A percentile compares a stretch with the other conserved stretches of the same genome.
Evolutionary conservation across 2,113 vertebrate genomes (phyloP).

Genomic region (Todiramphus saurophagus): DNA sequence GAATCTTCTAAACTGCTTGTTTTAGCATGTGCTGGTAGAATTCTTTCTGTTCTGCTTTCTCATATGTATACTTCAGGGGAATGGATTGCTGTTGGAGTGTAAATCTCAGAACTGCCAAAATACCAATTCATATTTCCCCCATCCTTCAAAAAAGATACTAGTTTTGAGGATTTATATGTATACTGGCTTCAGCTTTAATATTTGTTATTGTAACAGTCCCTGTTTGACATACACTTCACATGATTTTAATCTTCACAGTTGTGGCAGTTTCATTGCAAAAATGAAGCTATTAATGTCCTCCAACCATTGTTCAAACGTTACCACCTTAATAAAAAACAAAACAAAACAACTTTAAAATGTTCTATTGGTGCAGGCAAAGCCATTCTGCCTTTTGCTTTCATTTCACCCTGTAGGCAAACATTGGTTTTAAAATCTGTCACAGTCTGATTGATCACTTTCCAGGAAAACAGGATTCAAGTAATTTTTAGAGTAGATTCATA

Average conservation of each 20-base stretch:
- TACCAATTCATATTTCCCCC: neutral
- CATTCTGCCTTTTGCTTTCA: neutral
- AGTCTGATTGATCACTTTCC: constrained; percentile 43
- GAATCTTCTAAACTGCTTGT: neutral
- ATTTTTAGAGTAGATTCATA: constrained; percentile 1
- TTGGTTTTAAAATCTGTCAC: constrained; percentile 21
- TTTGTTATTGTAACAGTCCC: neutral
- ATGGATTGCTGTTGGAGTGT: neutral
- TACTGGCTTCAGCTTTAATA: neutral
- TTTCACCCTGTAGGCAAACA: constrained; percentile 22
- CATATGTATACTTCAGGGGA: neutral
- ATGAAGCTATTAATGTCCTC: neutral
- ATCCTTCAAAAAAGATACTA: neutral
- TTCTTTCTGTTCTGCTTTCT: neutral
- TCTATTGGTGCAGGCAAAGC: neutral
- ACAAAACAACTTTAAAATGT: neutral
- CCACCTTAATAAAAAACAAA: constrained; percentile 8
- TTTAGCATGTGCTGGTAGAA: neutral
- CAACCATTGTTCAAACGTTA: neutral
- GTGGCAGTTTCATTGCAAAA: neutral
- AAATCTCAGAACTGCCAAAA: neutral
- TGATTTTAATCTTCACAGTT: constrained; percentile 14
- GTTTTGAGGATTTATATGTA: neutral
- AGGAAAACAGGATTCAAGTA: constrained; percentile 35
- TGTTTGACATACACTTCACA: neutral